Base-by-base conservation (phyloP, 2,797 vertebrate species). In the Oryzias sinensis region DNA sequence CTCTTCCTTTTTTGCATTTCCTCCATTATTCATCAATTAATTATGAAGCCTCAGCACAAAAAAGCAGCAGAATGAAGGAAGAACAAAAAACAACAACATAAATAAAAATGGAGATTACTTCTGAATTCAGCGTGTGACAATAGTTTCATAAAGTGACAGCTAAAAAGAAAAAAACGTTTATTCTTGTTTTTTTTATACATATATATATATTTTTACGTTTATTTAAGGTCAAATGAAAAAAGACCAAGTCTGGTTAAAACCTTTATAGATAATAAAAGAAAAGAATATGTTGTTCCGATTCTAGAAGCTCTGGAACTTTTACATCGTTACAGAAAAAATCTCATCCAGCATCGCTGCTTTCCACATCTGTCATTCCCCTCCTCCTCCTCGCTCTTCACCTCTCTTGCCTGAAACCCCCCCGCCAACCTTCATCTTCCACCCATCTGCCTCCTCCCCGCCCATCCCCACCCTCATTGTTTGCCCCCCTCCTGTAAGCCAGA, bases 301-400 rank as follows among this genome's bases (percentile, higher is more conserved):
- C 29, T 33, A 9, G 29, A 9, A 33, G 29, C 29, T 33, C 29
- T 11, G 29, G 29, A 33, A 33, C 29, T 59, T 59, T 59, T 18
- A 43, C 50, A 55, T 70, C 48, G 47, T 49, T 37, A 37, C 56
- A 42, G 17, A 58, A 42, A 42, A 60, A 77, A 50, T 63, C 44
- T 40, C 65, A 69, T 61, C 62, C 62, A 49, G 54, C 64, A 56
- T 80, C 59, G 59, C 60, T 43, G 37, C 56, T 54, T 60, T 68
- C 57, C 73, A 77, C 75, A 86, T 83, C 81, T 85, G 83, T 79
- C 75, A 75, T 61, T 56, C 65, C 73, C 65, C 73, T 55, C 62
- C 62, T 63, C 68, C 24, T 52, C 62, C 57, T 43, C 25, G 18
- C 24, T 17, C 56, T 52, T 22, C 24, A 60, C 46, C 40, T 61